Base-by-base conservation (phyloP, 2,888 invertebrate genomes). In the Drosophila prolongata region DNA sequence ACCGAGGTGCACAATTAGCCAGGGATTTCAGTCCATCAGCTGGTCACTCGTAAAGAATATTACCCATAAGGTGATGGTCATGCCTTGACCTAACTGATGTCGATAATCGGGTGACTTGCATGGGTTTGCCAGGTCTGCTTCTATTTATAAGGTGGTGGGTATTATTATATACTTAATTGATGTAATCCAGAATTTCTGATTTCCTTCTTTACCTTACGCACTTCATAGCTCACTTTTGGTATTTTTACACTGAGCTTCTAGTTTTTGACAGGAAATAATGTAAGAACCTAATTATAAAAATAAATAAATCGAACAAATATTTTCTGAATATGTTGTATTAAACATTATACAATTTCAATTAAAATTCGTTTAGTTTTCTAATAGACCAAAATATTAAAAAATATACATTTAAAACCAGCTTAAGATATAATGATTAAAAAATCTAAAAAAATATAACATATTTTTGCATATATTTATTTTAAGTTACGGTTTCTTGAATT, bases 91-190 rank as follows among this genome's bases (percentile, higher is more conserved):
- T 19, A 19, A 19, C 19, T 19, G 19, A 19, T 38, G 58, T 58
- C 40, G 19, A 54, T 42, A 58, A 42, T 58, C 30, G 40, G 40
- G 34, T 42, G 54, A 40, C n/a, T 30, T 34, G n/a, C 40, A 40
- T 9, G 42, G 19, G 34, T 24, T 19, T 16, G 19, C 4, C 4
- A 5, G 30, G 58, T 11, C 16, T 40, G 14, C n/a, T 6, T 53
- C 11, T 16, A 40, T 52, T 19, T 16, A 30, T 30, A n/a, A 53
- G 58, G 54, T 40, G 54, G 30, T 40, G 57, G 58, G 6, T 11
- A 53, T 40, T 58, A 58, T 40, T 58, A 2, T n/a, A 6, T 14
- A 9, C 0, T 13, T 54, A 34, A 59, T 42, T 59, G 14, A 54
- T 58, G 58, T 40, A 16, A 30, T 35, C 55, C n/a, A 16, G 47